Base-by-base conservation (phyloP, 1,140 invertebrate genomes). In the Anthonomus grandis region DNA sequence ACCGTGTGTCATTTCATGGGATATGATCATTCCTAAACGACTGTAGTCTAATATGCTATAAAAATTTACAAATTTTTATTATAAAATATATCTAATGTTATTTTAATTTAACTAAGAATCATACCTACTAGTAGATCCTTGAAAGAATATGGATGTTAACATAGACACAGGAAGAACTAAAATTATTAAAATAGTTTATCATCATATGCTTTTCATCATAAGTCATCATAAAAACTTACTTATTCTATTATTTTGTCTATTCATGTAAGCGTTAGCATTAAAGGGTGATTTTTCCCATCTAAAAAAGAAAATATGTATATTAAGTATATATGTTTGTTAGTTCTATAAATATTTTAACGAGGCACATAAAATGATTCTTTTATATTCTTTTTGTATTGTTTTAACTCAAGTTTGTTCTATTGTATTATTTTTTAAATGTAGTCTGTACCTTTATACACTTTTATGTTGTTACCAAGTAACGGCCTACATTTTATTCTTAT, bases 1-100 rank as follows among this genome's bases (percentile, higher is more conserved):
- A n/a, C 78, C 78, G 56, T 83, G 83, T 0, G 81, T 80, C 21
- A 85, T 75, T 68, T 84, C 79, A 50, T 84, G 83, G 2, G 82
- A 82, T 13, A 85, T 75, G 10, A 83, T 68, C 3, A 75, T 73
- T n/a, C 82, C 82, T 25, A 81, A 69, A 24, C 74, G 74, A 15
- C 78, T 79, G 55, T 80, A 83, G 62, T 81, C 71, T 38, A 71
- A 25, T 17, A 68, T 37, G 36, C 66, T 69, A 25, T 51, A 57
- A 44, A 45, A 45, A 22, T n/a, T 2, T 41, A 18, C 38, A 19
- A 23, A 6, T 31, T 44, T 13, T 42, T 21, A 27, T 42, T 23
- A 46, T 34, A 10, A 6, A 23, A 4, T 10, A 47, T 10, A 18
- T 18, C 13, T 27, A 25, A 19, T 36, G 15, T 17, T 36, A 50